Percentiles rank a stretch among this genome's conserved stretches.
Conservation (phyloP, 2,113 vertebrate genomes). For the Micromys minutus region DNA sequence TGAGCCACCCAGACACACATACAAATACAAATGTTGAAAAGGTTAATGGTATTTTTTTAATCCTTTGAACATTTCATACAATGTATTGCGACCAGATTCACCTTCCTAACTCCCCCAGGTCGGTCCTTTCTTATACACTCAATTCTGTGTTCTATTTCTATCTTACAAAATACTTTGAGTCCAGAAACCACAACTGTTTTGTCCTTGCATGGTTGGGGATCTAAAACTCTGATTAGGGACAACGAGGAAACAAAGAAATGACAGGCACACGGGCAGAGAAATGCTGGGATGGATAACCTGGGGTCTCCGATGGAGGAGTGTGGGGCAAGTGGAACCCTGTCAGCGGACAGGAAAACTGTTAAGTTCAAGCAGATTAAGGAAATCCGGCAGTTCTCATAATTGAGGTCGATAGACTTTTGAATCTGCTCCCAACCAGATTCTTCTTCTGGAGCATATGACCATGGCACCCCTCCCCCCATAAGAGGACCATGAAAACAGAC, state of each 20-base stretch:
- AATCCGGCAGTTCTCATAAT: too few species aligned
- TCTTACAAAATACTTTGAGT: background rate
- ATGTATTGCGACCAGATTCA: background rate
- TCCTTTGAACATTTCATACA: background rate
- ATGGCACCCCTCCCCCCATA: too few species aligned
- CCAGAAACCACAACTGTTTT: background rate
- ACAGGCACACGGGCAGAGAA: background rate
- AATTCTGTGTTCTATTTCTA: background rate
- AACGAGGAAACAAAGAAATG: background rate
- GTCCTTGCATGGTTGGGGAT: background rate
- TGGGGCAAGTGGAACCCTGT: too few species aligned
- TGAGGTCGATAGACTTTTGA: too few species aligned
- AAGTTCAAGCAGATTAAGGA: too few species aligned
- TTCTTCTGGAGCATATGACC: too few species aligned
- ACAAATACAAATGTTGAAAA: background rate
- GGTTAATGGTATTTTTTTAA: background rate
- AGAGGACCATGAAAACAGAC: too few species aligned
- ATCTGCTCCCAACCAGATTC: too few species aligned
- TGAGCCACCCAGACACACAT: background rate
- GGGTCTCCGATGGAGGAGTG: too few species aligned
- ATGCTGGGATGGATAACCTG: background rate
- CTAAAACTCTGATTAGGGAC: background rate
- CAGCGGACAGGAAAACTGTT: too few species aligned
- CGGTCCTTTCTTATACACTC: background rate
- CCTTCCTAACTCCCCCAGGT: background rate